Percentiles rank a stretch among this genome's conserved stretches.
Evolutionary conservation across 2,888 invertebrate genomes (phyloP).

Genomic region (Stomorhina lunata): DNA sequence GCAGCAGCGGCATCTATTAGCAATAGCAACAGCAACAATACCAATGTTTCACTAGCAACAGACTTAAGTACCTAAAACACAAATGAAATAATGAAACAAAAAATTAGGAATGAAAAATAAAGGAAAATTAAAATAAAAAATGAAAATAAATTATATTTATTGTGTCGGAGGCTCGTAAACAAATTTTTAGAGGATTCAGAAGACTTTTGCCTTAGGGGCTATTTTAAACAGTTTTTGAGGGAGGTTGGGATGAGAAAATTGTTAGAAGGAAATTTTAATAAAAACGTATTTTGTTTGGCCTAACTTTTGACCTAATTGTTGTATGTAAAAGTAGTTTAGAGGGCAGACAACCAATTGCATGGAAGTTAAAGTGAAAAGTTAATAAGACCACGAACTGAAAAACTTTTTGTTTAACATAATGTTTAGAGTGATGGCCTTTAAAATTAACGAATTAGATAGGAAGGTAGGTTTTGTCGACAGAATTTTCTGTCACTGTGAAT

Average conservation of each 20-base stretch:
- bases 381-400: no score
- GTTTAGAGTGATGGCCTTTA: no score
- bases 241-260: background rate
- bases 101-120: slow-evolving; percentile 16
- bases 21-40: slow-evolving; percentile 24
- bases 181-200: slow-evolving; percentile 15
- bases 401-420: no score
- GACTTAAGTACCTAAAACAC: background rate
- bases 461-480: no score
- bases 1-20: no score
- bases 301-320: no score
- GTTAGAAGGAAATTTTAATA: background rate
- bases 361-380: no score
- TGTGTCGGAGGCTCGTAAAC: slow-evolving; percentile 22
- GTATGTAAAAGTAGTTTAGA: no score
- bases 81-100: slow-evolving; percentile 2
- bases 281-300: background rate
- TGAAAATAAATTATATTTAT: slow-evolving; percentile 11
- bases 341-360: no score
- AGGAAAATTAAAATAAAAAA: background rate
- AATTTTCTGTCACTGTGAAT: no score
- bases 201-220: slow-evolving; percentile 12
- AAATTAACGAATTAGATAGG: no score
- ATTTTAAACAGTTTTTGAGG: background rate
- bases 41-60: slow-evolving; percentile 7